Evolutionary conservation across 2,888 invertebrate genomes (phyloP), one percentile per base, ranked within the genome.

Genomic region (Priocnemis perturbator): DNA sequence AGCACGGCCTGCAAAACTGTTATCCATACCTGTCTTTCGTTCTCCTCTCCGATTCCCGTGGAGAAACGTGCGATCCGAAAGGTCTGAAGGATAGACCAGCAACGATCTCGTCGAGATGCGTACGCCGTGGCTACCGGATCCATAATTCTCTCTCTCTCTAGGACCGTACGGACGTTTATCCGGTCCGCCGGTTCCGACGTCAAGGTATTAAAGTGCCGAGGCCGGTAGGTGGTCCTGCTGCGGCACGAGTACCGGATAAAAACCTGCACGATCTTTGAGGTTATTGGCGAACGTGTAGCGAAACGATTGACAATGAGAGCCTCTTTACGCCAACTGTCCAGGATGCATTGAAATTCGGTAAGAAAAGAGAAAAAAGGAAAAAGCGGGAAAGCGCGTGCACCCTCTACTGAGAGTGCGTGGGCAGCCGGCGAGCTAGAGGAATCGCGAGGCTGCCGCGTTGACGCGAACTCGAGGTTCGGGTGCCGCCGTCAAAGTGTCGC

Each of bases 401-500:
- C 37, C 37, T 37, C 11, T 3, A 26, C 7, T 37, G 4, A 11
- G 7, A 11, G 1, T 37, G 14, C 11, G 37, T 11, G 37, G 7
- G 14, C 37, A 37, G 37, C 14, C 11, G 37, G 37, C 37, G 7
- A 5, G 7, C 7, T 37, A 37, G 7, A 37, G 7, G 7, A 37
- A 37, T 37, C 7, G 37, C 14, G 37, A 37, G 37, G 26, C 37
- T 1, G 4, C 7, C 37, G 26, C 26, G 37, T 37, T 37, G 37
- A 37, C 37, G 37, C 37, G 7, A 37, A 37, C 4, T 37, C 37
- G 7, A 1, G 37, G 14, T 37, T 37, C 37, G 37, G 37, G 37
- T 19, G 70, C 55, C 59, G 61, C 63, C 79, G 76, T 79, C 80
- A 73, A 77, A 84, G 77, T 83, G 84, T 83, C 83, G 83, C 83